Conservation (phyloP, 2,113 vertebrate genomes). For the Penelope pileata region DNA sequence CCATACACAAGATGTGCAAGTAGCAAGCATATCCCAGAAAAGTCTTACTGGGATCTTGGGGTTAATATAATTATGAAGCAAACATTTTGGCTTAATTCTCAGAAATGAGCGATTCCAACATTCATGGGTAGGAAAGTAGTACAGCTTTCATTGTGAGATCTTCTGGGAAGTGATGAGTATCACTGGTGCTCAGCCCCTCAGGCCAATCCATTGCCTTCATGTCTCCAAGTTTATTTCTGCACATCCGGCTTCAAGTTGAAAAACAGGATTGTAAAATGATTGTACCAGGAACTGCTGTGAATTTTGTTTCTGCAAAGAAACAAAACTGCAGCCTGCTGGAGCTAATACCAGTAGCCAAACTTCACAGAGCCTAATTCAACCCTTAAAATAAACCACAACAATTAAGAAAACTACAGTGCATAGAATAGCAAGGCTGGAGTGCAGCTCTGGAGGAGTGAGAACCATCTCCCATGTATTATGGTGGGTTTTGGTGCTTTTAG, state of each 20-base stretch:
- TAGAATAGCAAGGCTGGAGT: not conserved
- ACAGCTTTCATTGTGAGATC: not conserved
- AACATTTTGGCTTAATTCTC: constrained; percentile 13
- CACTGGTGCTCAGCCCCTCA: not conserved
- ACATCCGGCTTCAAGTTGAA: not conserved
- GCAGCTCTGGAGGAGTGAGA: not conserved
- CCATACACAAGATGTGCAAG: not conserved
- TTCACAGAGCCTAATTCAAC: not conserved
- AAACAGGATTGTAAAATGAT: not conserved
- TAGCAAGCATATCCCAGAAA: not conserved
- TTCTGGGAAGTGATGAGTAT: not conserved
- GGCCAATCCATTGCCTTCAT: fast-evolving
- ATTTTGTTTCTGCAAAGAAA: not conserved
- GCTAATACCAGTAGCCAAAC: not conserved
- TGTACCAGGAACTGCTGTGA: not conserved
- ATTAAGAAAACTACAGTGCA: not conserved
- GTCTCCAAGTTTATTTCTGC: not conserved
- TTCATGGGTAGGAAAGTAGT: too few species aligned
- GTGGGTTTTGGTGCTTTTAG: not conserved
- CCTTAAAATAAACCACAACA: not conserved
- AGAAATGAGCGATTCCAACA: not conserved
- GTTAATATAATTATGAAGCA: not conserved
- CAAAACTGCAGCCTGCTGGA: not conserved
- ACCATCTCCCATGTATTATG: not conserved
- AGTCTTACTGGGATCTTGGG: not conserved